Percentiles rank a stretch among this genome's conserved stretches.
Evolutionary conservation across 2,113 vertebrate genomes (phyloP).

Genomic region (Pluvianellus socialis): DNA sequence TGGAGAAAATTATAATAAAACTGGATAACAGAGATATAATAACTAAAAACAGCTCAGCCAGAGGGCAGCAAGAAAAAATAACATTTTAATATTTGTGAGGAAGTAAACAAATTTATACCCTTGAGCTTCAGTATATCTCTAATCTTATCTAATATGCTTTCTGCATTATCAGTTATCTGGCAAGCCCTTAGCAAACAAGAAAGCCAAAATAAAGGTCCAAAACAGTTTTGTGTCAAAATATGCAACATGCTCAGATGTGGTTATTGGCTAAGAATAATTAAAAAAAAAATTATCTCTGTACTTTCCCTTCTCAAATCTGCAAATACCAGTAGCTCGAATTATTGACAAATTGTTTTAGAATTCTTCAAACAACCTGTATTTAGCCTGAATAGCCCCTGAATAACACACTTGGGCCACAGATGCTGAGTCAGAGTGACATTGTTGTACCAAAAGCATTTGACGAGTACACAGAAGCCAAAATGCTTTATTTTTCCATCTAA

Average conservation of each 20-base stretch:
- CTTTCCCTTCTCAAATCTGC: not conserved
- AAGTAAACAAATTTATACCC: not conserved
- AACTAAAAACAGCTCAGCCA: not conserved
- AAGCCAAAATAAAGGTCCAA: not conserved
- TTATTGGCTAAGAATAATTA: not conserved
- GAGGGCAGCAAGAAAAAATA: not conserved
- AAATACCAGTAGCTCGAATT: not conserved
- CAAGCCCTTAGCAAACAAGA: not conserved
- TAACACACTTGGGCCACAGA: not conserved
- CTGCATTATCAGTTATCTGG: not conserved
- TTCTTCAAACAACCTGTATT: not conserved
- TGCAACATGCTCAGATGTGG: not conserved
- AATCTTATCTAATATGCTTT: not conserved
- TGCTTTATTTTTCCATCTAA: not conserved
- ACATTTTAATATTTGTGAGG: not conserved
- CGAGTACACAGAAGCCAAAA: not conserved
- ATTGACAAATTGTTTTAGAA: not conserved
- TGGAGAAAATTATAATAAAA: not conserved
- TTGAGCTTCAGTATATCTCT: not conserved
- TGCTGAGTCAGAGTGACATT: not conserved
- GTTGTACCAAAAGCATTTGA: not conserved
- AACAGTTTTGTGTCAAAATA: not conserved
- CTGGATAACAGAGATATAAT: not conserved
- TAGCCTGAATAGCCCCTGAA: not conserved
- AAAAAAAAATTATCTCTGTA: not conserved